These are phyloP conservation scores for Amyelois transitella DNA, from an alignment of 1,140 invertebrate species.

Conservation along the genomic window DNA sequence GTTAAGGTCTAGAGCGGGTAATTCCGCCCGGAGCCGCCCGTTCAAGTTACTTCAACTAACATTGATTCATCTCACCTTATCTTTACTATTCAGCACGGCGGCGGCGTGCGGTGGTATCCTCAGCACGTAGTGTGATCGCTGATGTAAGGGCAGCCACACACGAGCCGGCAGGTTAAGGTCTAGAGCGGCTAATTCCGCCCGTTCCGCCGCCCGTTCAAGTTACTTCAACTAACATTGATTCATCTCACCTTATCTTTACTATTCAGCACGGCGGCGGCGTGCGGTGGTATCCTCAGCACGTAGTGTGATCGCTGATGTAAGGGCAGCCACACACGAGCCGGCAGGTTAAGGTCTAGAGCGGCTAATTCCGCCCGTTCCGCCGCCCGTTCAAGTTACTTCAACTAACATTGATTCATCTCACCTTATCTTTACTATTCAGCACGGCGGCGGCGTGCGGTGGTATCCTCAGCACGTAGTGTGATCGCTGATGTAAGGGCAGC, in stretches of 20 bases:
- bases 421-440: constrained; percentile 99
- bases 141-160: too few relatives aligned
- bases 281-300: constrained; percentile 89
- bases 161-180: too few relatives aligned
- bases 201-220: background rate
- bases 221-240: background rate
- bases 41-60: too few relatives aligned
- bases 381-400: constrained; percentile 77
- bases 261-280: constrained; percentile 97
- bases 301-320: constrained; percentile 95
- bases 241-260: constrained; percentile 45
- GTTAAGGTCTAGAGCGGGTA: constrained; percentile 96
- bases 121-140: too few relatives aligned
- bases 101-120: too few relatives aligned
- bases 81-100: too few relatives aligned
- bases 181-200: too few relatives aligned
- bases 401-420: constrained; percentile 41
- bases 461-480: constrained; percentile 92
- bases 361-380: constrained; percentile 93
- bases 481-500: constrained; percentile 95
- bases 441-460: constrained; percentile 94
- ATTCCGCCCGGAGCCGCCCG: constrained; percentile 83
- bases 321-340: constrained; percentile 97
- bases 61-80: too few relatives aligned
- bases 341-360: constrained; percentile 96